phyloP scores from a whole-genome alignment of 2,113 vertebrate genomes.

The Leptosomus discolor region DNA sequence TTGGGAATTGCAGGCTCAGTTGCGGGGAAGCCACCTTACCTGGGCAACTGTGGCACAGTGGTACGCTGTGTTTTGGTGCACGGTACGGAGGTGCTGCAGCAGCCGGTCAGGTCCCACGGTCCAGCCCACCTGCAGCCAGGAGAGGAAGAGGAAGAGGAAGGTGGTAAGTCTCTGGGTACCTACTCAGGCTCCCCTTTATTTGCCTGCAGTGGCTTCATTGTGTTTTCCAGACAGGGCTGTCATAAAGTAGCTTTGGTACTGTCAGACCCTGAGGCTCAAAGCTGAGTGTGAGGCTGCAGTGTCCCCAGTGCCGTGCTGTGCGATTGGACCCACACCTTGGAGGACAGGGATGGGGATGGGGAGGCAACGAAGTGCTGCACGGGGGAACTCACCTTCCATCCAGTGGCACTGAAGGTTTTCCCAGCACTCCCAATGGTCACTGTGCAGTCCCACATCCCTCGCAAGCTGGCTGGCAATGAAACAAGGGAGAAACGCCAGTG shows the following conservation, averaged over 20 bases:
- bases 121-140: conserved; percentile 88
- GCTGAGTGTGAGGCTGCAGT: accelerated
- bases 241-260: neutral
- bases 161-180: neutral
- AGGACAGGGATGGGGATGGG: neutral
- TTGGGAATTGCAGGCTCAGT: neutral
- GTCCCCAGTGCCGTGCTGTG: neutral
- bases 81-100: conserved; percentile 83
- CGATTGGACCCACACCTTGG: neutral
- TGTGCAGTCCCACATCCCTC: conserved; percentile 94
- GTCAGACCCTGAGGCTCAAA: neutral
- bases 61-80: conserved; percentile 90
- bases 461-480: conserved; percentile 81
- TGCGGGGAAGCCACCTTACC: conserved; percentile 71
- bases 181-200: neutral
- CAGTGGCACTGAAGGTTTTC: conserved; percentile 92
- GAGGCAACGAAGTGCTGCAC: accelerated
- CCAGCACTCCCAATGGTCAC: conserved; percentile 88
- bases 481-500: neutral
- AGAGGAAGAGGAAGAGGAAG: neutral
- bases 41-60: conserved; percentile 89
- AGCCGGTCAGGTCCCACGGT: conserved; percentile 78
- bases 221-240: neutral
- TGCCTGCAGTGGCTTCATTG: neutral
- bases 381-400: conserved; percentile 86